Evolutionary conservation across 2,113 vertebrate genomes (phyloP), one percentile per base, ranked within the genome.

Genomic region (Caretta caretta): DNA sequence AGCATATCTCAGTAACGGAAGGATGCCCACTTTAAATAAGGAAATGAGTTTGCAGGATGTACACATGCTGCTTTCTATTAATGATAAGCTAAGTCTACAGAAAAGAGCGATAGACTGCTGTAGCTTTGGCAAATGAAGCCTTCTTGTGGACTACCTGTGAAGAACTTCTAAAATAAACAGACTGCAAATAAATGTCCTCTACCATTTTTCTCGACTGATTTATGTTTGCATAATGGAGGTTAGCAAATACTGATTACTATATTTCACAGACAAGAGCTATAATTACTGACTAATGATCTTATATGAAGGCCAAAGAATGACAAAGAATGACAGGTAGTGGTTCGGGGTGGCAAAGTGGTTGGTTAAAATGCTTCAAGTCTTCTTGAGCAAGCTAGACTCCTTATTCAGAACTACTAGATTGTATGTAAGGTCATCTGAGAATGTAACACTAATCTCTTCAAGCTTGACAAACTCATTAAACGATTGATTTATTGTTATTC

Each of bases 11-110:
- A 97, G 98, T 94, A 98, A 97, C 98, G 99, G 99, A 99, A 99
- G 99, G 99, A 99, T 99, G 98, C 98, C 97, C 98, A 98, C 98
- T 98, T 99, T 99, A 99, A 99, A 99, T 98, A 98, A 98, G 98
- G 98, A 99, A 99, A 98, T 98, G 98, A 98, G 98, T 94, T 97
- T 98, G 98, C 99, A 99, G 98, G 98, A 99, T 99, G 98, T 98
- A 98, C 98, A 98, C 98, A 98, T 96, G 98, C 98, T 98, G 98
- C 99, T 99, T 98, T 99, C 98, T 99, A 98, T 98, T 98, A 99
- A 99, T 95, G 98, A 99, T 98, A 98, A 98, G 98, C 97, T 96
- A 97, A 92, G 86, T 93, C 97, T 94, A 95, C 95, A 97, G 93
- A 96, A 97, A 97, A 95, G 93, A 95, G 94, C 83, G 95, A 91